These are phyloP conservation scores for Dinocampus coccinellae DNA, from an alignment of 2,888 invertebrate genomes.

Conservation along the genomic window DNA sequence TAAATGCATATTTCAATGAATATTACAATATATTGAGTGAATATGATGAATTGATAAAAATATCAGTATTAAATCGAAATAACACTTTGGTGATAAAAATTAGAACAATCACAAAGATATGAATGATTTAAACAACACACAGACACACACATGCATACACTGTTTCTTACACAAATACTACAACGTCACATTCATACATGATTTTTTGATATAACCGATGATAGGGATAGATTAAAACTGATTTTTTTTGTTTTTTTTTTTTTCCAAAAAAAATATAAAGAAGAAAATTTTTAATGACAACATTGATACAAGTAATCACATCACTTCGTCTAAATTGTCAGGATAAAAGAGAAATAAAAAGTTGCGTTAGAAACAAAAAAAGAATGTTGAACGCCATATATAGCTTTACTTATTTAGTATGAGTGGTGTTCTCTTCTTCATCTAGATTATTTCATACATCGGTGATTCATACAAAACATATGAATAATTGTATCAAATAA, in stretches of 20 bases:
- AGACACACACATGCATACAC: not conserved
- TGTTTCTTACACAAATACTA: too few species aligned
- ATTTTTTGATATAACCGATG: slow-evolving; percentile 32
- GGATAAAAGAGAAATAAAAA: not conserved
- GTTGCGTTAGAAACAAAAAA: not conserved
- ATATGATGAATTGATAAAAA: not conserved
- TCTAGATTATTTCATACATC: slow-evolving; percentile 1
- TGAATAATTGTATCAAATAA: not conserved
- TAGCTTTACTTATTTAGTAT: not conserved
- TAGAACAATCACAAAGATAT: not conserved
- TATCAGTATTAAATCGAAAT: not conserved
- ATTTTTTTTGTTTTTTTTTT: too few species aligned
- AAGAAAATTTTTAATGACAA: not conserved
- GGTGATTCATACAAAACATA: not conserved
- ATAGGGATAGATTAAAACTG: not conserved
- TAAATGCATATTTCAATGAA: not conserved
- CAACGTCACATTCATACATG: slow-evolving; percentile 7
- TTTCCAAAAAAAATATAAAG: too few species aligned
- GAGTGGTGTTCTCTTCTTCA: not conserved
- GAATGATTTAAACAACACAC: not conserved
- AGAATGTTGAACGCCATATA: slow-evolving; percentile 8
- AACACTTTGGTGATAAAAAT: not conserved
- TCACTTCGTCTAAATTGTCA: not conserved
- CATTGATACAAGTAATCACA: not conserved
- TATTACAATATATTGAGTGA: not conserved